These are phyloP conservation scores for Peromyscus polionotus DNA, from an alignment of 2,113 vertebrate genomes.

Conservation along the genomic window DNA sequence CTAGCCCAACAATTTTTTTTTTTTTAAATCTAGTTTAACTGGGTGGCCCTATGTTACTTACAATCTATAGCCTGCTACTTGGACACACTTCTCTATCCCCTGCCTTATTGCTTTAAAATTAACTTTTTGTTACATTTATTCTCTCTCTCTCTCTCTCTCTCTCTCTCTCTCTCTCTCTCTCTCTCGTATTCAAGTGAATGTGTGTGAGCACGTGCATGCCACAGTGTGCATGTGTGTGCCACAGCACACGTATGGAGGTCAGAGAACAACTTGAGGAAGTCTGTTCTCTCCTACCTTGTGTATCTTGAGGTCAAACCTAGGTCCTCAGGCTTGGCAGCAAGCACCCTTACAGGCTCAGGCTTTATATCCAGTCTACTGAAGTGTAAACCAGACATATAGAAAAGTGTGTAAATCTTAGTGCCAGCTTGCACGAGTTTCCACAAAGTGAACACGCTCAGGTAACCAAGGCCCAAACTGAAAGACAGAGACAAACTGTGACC, in stretches of 20 bases:
- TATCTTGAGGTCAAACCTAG: not conserved
- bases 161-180: not conserved
- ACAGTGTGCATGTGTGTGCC: not conserved
- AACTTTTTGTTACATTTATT: not conserved
- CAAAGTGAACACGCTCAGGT: too few relatives aligned
- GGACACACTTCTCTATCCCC: not conserved
- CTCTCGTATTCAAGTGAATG: not conserved
- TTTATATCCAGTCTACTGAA: not conserved
- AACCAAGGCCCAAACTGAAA: not conserved
- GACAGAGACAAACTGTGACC: not conserved
- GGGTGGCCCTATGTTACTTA: too few relatives aligned
- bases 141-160: rapidly evolving
- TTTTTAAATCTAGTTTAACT: not conserved
- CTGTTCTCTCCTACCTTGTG: not conserved
- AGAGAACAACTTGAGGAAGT: not conserved
- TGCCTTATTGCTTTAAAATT: not conserved
- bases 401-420: not conserved
- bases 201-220: not conserved
- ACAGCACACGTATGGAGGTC: too few relatives aligned
- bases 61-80: not conserved
- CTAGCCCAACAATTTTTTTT: not conserved
- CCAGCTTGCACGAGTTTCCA: not conserved
- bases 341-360: not conserved
- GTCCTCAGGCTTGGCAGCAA: not conserved
- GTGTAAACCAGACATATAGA: not conserved